Evolutionary conservation across 2,113 vertebrate genomes (phyloP).

Genomic region (Candoia aspera): DNA sequence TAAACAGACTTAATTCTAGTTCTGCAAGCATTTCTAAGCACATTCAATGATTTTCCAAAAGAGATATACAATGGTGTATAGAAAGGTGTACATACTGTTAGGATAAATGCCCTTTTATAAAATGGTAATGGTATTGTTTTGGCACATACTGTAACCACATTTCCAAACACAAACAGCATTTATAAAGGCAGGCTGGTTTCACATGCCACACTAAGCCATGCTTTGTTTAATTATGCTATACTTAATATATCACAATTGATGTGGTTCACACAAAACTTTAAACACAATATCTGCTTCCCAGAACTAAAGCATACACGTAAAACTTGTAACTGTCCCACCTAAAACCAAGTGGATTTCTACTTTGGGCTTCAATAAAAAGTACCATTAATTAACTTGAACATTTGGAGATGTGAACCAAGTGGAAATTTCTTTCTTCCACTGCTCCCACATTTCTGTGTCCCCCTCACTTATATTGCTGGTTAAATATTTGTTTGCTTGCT

Average conservation of each 20-base stretch:
- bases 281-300: background rate
- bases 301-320: background rate
- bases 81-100: background rate
- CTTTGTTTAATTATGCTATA: background rate
- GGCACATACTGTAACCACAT: background rate
- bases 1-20: background rate
- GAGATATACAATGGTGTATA: background rate
- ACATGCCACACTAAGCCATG: background rate
- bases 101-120: background rate
- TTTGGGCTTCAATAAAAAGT: background rate
- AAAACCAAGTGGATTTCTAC: slow-evolving; percentile 5
- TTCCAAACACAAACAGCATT: background rate
- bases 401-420: background rate
- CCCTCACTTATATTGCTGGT: background rate
- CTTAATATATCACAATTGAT: background rate
- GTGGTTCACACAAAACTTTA: background rate
- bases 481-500: slow-evolving; percentile 25
- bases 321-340: background rate
- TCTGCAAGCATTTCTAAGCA: background rate
- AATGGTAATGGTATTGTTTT: background rate
- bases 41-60: background rate
- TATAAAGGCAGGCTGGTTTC: background rate
- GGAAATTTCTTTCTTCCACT: background rate
- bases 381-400: background rate
- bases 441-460: background rate